Conservation (phyloP, 2,113 vertebrate genomes). For the Sylvia atricapilla region DNA sequence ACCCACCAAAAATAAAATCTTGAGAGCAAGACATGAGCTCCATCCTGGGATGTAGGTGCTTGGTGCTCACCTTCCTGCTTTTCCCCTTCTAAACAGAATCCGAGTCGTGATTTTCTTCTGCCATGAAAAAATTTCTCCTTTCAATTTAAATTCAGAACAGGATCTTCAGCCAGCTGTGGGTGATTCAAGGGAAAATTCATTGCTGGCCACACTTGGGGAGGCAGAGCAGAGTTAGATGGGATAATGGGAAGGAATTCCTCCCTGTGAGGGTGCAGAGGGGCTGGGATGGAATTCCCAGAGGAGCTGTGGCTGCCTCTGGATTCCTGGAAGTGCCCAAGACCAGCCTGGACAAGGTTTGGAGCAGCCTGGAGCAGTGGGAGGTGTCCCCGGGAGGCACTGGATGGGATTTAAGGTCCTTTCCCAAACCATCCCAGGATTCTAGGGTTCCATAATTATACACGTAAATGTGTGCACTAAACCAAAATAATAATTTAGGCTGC, state of each 20-base stretch:
- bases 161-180: background rate
- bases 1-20: too few relatives aligned
- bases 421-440: background rate
- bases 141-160: background rate
- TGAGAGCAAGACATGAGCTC: background rate
- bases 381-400: background rate
- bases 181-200: background rate
- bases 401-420: accelerated
- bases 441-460: accelerated
- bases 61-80: background rate
- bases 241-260: accelerated
- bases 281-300: background rate
- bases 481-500: background rate
- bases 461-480: accelerated
- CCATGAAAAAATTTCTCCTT: background rate
- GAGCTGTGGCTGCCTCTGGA: background rate
- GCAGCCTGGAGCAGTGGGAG: background rate
- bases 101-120: accelerated
- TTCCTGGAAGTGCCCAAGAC: background rate
- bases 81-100: background rate
- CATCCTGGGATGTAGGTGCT: accelerated
- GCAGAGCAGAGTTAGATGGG: background rate
- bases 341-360: background rate
- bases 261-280: accelerated
- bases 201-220: background rate